Base-by-base conservation (phyloP, 64 coral and sea anemone genomes). In the Dendronephthya gigantea region DNA sequence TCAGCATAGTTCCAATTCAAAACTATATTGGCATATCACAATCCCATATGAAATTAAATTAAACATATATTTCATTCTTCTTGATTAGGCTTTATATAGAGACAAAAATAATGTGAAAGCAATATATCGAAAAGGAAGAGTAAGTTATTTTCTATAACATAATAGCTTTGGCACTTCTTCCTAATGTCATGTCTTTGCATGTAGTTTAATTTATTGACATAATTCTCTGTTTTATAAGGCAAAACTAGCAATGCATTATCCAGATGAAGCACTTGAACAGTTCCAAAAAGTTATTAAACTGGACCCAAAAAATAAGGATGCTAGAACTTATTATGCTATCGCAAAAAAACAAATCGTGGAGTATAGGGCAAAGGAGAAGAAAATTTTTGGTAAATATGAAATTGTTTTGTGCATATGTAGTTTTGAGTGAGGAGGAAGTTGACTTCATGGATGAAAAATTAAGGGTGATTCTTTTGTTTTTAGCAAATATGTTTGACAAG, bases 401-500 rank as follows among this genome's bases (percentile, higher is more conserved):
- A 7, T 30, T 66, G 3, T 15, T 2, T 66, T n/a, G 29, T 30
- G 14, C 58, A n/a, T n/a, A n/a, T 30, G 29, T 22, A 66, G 19
- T 5, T n/a, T 66, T 66, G 19, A n/a, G n/a, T n/a, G 3, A 66
- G 29, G 58, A 17, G 58, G 58, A 66, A 6, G 14, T 30, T 66
- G 22, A 66, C 3, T 22, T 66, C 14, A 66, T 66, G 14, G 5
- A 6, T 22, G 58, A 15, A 66, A 6, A 4, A 2, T 15, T 34
- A 79, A 15, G 19, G 7, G 7, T 79, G 25, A 15, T 79, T 33
- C 30, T 33, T 79, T n/a, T n/a, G n/a, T 79, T 28, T 79, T 29
- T 79, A 79, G 72, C 31, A 7, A 79, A 79, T 19, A 79, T 79
- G 72, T 79, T 79, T 35, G 72, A 79, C 15, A 79, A 79, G 72